A percentile compares a stretch with the other conserved stretches of the same genome.
These are phyloP conservation scores for Phyllotreta cruciferae DNA, from an alignment of 2,888 invertebrate species.

Conservation along the genomic window DNA sequence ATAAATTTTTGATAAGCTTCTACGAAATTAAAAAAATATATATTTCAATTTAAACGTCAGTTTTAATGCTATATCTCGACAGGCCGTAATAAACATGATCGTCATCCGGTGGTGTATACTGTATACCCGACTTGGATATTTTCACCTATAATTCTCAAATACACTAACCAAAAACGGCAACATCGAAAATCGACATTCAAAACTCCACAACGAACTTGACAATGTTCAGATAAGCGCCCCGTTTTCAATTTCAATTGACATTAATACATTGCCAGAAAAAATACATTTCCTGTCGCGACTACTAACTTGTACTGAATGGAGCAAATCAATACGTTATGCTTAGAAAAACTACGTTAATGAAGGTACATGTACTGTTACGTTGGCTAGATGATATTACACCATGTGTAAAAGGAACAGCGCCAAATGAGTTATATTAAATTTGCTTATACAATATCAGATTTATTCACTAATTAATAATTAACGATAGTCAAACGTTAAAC, in stretches of 20 bases:
- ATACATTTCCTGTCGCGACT: background rate
- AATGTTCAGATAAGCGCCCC: conserved; percentile 9
- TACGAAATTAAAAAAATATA: too few relatives aligned
- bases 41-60: too few relatives aligned
- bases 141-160: conserved; percentile 8
- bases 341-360: conserved; percentile 1
- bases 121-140: conserved; percentile 2
- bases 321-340: conserved; percentile 10
- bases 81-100: background rate
- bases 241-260: conserved; percentile 3
- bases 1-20: too few relatives aligned
- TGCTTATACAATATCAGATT: too few relatives aligned
- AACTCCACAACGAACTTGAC: conserved; percentile 5
- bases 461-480: too few relatives aligned
- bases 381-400: background rate
- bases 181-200: conserved; percentile 13
- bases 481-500: too few relatives aligned
- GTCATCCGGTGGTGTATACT: background rate
- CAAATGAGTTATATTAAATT: too few relatives aligned
- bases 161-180: background rate
- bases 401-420: too few relatives aligned
- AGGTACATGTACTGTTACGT: conserved; percentile 1
- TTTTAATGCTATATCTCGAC: background rate
- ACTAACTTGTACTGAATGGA: conserved; percentile 1
- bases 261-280: background rate